A percentile compares a stretch with the other conserved stretches of the same genome.
Evolutionary conservation across 2,113 vertebrate genomes (phyloP).

Genomic region (Hemibagrus wyckioides): DNA sequence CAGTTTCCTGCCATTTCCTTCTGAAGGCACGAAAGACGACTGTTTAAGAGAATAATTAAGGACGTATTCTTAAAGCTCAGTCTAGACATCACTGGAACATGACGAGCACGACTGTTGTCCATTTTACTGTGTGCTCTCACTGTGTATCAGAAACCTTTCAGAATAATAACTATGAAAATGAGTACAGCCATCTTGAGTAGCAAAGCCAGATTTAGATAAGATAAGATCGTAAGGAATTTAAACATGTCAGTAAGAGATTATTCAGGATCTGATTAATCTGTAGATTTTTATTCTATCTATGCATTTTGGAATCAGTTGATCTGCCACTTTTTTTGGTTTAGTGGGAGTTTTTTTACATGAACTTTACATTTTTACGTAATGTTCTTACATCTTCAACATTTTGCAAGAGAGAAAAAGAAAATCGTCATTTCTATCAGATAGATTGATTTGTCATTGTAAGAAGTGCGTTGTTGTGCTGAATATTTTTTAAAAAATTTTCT

Average conservation of each 20-base stretch:
- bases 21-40: neutral
- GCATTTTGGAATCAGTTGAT: constrained; percentile 34
- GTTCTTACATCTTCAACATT: neutral
- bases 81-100: neutral
- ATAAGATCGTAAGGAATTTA: neutral
- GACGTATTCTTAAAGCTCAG: neutral
- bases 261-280: neutral
- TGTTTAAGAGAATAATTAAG: neutral
- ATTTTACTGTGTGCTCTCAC: neutral
- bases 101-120: neutral
- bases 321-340: constrained; percentile 6
- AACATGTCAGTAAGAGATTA: neutral
- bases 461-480: neutral
- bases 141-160: neutral
- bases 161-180: neutral
- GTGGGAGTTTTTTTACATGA: constrained; percentile 1
- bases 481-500: neutral
- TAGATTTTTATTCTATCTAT: constrained; percentile 35
- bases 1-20: constrained; percentile 15
- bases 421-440: neutral
- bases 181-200: neutral
- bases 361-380: constrained; percentile 11
- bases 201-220: constrained; percentile 32
- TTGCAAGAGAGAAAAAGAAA: neutral
- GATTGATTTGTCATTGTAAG: neutral